Evolutionary conservation across 1,140 invertebrate species (phyloP), one percentile per base, ranked within the genome.

Genomic region (Zaprionus vittiger): DNA sequence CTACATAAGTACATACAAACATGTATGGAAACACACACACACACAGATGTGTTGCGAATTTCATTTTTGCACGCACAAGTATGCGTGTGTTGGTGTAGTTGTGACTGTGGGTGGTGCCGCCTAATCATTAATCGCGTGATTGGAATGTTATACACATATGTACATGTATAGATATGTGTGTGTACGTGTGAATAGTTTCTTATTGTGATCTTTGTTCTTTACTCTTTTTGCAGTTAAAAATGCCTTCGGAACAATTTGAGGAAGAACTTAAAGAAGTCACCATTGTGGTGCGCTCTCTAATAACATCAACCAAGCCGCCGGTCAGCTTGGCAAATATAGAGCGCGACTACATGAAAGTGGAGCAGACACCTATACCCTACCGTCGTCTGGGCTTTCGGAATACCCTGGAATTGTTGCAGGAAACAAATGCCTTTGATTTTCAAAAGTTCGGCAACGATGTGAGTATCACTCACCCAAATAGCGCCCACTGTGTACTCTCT

Each of bases 261-360:
- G 24, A 63, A 31, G 11, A 55, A 7, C 1, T 92, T 5, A 77
- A 67, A 14, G 17, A 81, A 31, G 26, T 86, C 11, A 67, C 31
- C 31, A n/a, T 71, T 14, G 81, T 92, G 38, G 61, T 92, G 11
- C 89, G 90, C 57, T 83, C 91, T 0, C 38, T 92, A 2, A 79
- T 90, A 37, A 86, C 75, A 47, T 91, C 90, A 17, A 60, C 63
- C 9, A 92, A 92, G 69, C 82, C 75, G 49, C 84, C 90, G 31
- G 79, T 81, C 37, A 60, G 55, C 41, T 56, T 92, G 55, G 12
- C 28, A 4, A 24, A 49, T 7, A 67, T 92, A 12, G 26, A 86
- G 22, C 57, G 31, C 0, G 91, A 92, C 55, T 92, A 91, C 62
- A 12, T 5, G 1, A 62, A 57, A 20, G 44, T 84, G 9, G 91